Conservation (phyloP, 2,113 vertebrate genomes). For the Mystacornis crossleyi region DNA sequence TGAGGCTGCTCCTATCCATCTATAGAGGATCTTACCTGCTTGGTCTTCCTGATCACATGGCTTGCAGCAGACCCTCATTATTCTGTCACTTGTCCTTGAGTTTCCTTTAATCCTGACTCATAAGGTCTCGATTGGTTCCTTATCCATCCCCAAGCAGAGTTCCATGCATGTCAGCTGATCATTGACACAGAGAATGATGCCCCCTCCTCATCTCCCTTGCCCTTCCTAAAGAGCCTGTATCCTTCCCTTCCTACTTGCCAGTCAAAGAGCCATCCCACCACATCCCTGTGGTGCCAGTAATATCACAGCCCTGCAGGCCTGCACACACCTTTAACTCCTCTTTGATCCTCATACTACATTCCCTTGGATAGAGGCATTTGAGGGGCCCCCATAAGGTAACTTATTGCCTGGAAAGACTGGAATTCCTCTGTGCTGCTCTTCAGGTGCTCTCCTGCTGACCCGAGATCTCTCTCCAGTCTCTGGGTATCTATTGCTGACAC, state of each 20-base stretch:
- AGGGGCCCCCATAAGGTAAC: neutral
- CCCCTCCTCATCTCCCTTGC: neutral
- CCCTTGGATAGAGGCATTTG: neutral
- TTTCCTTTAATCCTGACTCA: neutral
- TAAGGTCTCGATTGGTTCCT: rapidly evolving
- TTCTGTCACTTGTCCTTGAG: neutral
- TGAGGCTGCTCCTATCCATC: neutral
- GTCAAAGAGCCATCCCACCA: neutral
- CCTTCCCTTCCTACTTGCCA: neutral
- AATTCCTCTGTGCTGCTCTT: neutral
- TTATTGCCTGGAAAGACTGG: neutral
- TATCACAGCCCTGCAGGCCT: neutral
- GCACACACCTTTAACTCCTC: rapidly evolving
- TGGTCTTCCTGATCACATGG: neutral
- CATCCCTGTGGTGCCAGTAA: neutral
- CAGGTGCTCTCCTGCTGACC: neutral
- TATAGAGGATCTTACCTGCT: neutral
- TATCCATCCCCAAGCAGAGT: neutral
- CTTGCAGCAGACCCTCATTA: neutral
- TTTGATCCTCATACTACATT: neutral
- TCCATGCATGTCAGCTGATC: neutral
- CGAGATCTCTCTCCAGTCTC: neutral
- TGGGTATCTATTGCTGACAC: neutral
- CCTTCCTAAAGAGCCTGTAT: neutral
- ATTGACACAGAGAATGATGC: neutral